These are phyloP conservation scores for Coenobita brevimanus DNA, from an alignment of 1,140 invertebrate genomes.

Conservation along the genomic window DNA sequence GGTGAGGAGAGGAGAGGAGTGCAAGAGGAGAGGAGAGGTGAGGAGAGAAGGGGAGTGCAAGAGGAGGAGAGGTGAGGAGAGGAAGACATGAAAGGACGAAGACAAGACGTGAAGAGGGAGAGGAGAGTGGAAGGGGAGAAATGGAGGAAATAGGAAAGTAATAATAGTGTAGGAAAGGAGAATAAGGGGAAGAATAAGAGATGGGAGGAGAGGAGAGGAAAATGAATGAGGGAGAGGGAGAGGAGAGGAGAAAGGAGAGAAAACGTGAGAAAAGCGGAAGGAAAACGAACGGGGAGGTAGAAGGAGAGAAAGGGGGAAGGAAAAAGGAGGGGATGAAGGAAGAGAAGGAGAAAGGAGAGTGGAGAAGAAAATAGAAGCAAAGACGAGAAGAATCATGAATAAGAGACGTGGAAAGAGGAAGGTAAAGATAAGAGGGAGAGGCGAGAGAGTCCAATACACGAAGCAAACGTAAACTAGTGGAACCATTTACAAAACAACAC, in stretches of 20 bases:
- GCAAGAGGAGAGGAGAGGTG: background rate
- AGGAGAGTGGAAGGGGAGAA: background rate
- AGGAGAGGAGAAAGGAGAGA: too few relatives aligned
- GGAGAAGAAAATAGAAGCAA: background rate
- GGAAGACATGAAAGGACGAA: background rate
- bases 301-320: background rate
- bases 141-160: background rate
- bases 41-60: constrained; percentile 12
- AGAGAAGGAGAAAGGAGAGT: background rate
- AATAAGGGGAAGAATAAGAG: too few relatives aligned
- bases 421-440: too few relatives aligned
- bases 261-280: background rate
- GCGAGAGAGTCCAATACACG: too few relatives aligned
- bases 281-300: background rate
- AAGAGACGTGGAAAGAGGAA: too few relatives aligned
- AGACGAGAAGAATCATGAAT: background rate
- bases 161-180: background rate
- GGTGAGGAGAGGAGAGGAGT: background rate
- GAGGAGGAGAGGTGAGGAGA: background rate
- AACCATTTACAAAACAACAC: too few relatives aligned
- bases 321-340: background rate
- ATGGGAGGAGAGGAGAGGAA: too few relatives aligned
- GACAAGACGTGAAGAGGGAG: background rate
- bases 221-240: too few relatives aligned
- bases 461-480: too few relatives aligned